Conservation (phyloP, 2,797 vertebrate species). For the Denticeps clupeoides region DNA sequence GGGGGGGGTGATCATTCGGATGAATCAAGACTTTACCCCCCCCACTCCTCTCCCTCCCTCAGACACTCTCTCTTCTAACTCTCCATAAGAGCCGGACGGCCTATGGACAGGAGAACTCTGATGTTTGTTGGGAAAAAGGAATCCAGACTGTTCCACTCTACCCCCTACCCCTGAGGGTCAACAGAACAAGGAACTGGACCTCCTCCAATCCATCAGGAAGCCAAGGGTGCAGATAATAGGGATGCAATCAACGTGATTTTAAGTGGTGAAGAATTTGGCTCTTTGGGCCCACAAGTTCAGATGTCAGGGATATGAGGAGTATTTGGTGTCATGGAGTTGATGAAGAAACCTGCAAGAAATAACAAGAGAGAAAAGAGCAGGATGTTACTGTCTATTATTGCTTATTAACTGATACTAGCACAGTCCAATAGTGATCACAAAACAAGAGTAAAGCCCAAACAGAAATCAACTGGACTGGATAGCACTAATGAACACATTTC, state of each 20-base stretch:
- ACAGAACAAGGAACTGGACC: slow-evolving; percentile 34
- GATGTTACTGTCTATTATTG: too few species aligned
- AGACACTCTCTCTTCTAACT: slow-evolving; percentile 38
- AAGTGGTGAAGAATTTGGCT: slow-evolving; percentile 25
- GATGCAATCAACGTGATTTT: too few species aligned
- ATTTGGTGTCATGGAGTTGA: slow-evolving; percentile 27
- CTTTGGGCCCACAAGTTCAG: slow-evolving; percentile 38
- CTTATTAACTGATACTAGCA: background rate
- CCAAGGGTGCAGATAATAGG: slow-evolving; percentile 30
- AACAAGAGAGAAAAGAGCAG: slow-evolving; percentile 16
- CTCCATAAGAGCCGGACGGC: slow-evolving; percentile 45
- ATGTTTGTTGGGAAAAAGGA: slow-evolving; percentile 38
- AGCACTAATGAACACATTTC: background rate
- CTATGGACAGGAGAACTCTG: slow-evolving; percentile 16
- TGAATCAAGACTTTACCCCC: slow-evolving; percentile 12
- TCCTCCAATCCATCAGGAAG: slow-evolving; percentile 54
- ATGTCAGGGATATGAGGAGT: slow-evolving; percentile 49
- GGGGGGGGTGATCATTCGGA: slow-evolving; percentile 3
- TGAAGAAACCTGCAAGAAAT: slow-evolving; percentile 34
- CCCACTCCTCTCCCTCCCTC: slow-evolving; percentile 32
- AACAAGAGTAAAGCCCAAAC: background rate
- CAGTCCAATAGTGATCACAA: background rate
- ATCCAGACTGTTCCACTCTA: slow-evolving; percentile 53
- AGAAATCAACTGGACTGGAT: too few species aligned
- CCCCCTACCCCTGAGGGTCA: slow-evolving; percentile 55